Conservation (phyloP, 2,888 invertebrate genomes). For the Melikaiella ostensackeni region DNA sequence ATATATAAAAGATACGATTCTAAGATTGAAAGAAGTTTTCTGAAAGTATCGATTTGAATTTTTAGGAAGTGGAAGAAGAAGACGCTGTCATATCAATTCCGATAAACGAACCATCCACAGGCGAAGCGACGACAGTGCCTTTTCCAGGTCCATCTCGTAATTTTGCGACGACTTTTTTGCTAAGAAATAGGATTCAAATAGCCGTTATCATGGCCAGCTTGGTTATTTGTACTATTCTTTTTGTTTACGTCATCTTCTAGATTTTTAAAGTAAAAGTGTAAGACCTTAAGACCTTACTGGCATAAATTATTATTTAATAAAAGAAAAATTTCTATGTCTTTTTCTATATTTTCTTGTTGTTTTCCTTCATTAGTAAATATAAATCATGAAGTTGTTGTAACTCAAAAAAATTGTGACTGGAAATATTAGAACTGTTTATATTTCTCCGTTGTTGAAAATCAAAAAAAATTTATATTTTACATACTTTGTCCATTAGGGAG, state of each 20-base stretch:
- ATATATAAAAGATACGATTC: neutral
- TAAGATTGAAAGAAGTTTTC: neutral
- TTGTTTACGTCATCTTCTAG: slow-evolving; percentile 57
- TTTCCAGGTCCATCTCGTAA: slow-evolving; percentile 44
- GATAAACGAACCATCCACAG: slow-evolving; percentile 44
- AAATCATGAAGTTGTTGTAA: neutral
- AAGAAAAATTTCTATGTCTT: neutral
- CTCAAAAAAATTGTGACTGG: neutral
- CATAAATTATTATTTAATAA: slow-evolving; percentile 29
- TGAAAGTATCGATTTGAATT: slow-evolving; percentile 40
- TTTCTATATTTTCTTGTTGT: neutral
- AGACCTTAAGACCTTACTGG: neutral
- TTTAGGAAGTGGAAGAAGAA: slow-evolving; percentile 42
- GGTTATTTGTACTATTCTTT: slow-evolving; percentile 53
- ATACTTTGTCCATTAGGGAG: neutral
- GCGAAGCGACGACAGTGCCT: slow-evolving; percentile 31
- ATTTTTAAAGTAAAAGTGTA: neutral
- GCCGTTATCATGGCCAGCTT: slow-evolving; percentile 56
- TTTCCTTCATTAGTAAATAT: neutral
- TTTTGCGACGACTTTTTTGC: slow-evolving; percentile 48
- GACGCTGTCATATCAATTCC: slow-evolving; percentile 45
- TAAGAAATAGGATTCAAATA: slow-evolving; percentile 55
- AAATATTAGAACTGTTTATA: no score
- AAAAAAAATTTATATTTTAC: no score
- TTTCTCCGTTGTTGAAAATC: no score